Base-by-base conservation (phyloP, 2,113 vertebrate genomes). In the Tympanuchus pallidicinctus region DNA sequence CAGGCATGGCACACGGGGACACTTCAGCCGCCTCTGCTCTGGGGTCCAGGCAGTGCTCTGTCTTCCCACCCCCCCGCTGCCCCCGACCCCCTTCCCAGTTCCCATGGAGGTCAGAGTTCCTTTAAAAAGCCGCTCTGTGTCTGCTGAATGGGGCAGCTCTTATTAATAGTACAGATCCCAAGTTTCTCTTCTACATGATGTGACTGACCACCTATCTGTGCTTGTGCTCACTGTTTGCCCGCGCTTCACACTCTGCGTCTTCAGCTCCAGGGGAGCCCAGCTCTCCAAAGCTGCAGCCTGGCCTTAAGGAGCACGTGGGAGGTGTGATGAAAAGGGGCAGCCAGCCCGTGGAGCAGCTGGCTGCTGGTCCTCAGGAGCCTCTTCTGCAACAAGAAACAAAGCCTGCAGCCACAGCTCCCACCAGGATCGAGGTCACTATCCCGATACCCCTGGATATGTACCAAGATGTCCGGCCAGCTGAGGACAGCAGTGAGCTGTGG, bases 191-290 rank as follows among this genome's bases (percentile, higher is more conserved):
- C 71, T 12, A 61, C 13, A 0, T 71, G 72, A 13, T 3, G 3
- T 82, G 69, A 59, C 24, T 64, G 27, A 36, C 16, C 57, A 40
- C 69, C 32, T 70, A 25, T 92, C 64, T 89, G 36, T 34, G 24
- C 84, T 70, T 91, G 81, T 94, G 85, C 93, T 97, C 89, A 96
- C 83, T 75, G 50, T 95, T 89, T 94, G 75, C 96, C 86, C 81
- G 3, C 88, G 63, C 92, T 94, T 96, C 65, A 1, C 60, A 61
- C 36, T 15, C 75, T 95, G 66, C 91, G 1, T 87, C 93, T 96
- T 71, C 85, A 86, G 50, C 93, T 71, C 69, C 95, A 96, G 97
- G 94, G 94, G 45, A 95, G 93, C 54, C 48, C 25, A 86, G 87
- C 76, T 81, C 73, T 73, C 48, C 87, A 1, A 86, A 90, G 73